phyloP scores from a whole-genome alignment of 2,888 invertebrate genomes.

The Scaptomyza parva region DNA sequence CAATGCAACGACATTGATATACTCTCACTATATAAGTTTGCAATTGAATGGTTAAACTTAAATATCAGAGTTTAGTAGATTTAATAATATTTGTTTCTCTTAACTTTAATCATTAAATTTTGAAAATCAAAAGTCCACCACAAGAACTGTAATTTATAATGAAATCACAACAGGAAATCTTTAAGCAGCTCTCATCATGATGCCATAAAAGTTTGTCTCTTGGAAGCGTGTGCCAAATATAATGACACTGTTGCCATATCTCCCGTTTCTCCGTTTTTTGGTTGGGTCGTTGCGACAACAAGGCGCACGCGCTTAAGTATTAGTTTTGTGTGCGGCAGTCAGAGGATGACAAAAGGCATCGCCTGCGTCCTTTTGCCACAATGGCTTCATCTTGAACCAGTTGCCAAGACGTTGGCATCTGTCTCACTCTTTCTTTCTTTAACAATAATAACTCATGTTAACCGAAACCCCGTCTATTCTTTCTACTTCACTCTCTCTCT shows the following conservation, averaged over 20 bases:
- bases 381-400: conserved; percentile 64
- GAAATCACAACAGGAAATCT: conserved; percentile 17
- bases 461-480: conserved; percentile 69
- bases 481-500: conserved; percentile 37
- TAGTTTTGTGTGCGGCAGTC: not conserved
- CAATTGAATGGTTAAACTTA: not conserved
- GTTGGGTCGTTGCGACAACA: conserved; percentile 2
- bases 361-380: conserved; percentile 31
- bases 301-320: conserved; percentile 30
- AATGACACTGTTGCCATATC: conserved; percentile 34
- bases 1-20: conserved; percentile 10
- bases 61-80: not conserved
- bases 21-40: conserved; percentile 22
- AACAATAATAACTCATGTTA: conserved; percentile 77
- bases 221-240: conserved; percentile 35
- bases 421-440: conserved; percentile 48
- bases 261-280: not conserved
- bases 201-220: conserved; percentile 32
- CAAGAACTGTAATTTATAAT: conserved; percentile 10
- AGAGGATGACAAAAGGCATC: conserved; percentile 37
- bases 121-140: not conserved
- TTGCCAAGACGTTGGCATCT: conserved; percentile 40
- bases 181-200: conserved; percentile 45
- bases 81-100: not conserved
- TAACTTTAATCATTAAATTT: not conserved